These are phyloP conservation scores for Tiaroga cobitis DNA, from an alignment of 2,797 vertebrate genomes.

Conservation along the genomic window DNA sequence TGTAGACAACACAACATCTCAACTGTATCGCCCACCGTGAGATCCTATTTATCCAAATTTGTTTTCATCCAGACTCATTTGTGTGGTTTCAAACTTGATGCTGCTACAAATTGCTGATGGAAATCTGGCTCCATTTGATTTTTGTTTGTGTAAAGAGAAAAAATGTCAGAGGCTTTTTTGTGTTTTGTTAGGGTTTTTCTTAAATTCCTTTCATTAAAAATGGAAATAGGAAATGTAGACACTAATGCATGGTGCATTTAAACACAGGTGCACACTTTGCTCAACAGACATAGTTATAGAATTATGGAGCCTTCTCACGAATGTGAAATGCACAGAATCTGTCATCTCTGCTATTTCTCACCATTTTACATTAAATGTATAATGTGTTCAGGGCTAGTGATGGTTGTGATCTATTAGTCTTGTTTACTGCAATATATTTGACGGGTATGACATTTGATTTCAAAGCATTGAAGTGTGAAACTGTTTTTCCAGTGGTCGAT, in stretches of 20 bases:
- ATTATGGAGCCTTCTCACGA: not conserved
- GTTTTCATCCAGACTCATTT: conserved; percentile 29
- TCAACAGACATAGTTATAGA: not conserved
- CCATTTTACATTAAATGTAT: not conserved
- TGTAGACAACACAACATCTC: conserved; percentile 20
- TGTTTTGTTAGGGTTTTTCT: not conserved
- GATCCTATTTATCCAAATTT: conserved; percentile 16
- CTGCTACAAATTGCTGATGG: conserved; percentile 18
- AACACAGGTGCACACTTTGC: not conserved
- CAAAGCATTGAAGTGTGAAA: not conserved
- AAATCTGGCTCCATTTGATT: not conserved
- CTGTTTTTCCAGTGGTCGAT: not conserved
- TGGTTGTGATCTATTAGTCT: not conserved
- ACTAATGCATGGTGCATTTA: not conserved
- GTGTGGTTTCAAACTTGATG: conserved; percentile 24
- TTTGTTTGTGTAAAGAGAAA: not conserved
- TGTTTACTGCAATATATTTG: not conserved
- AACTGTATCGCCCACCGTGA: not conserved
- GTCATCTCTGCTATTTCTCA: not conserved
- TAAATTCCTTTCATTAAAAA: not conserved
- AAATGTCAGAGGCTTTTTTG: not conserved
- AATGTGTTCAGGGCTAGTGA: not conserved
- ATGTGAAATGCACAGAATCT: not conserved
- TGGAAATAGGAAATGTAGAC: not conserved
- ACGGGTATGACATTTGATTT: not conserved